phyloP scores from a whole-genome alignment of 2,888 invertebrate genomes.

The Lordiphosa andalusiaca region DNA sequence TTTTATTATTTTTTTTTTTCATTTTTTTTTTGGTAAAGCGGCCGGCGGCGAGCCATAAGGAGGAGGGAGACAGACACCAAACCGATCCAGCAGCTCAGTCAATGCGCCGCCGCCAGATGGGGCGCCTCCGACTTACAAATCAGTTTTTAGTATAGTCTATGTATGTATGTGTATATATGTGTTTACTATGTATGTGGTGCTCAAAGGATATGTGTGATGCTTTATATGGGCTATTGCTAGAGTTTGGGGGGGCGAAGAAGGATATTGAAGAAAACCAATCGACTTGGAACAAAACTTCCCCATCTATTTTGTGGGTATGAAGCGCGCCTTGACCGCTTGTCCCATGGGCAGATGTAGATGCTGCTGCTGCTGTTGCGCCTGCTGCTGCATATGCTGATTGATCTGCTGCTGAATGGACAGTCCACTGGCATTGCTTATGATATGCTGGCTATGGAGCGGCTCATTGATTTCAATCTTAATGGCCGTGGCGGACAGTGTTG shows the following conservation, averaged over 20 bases:
- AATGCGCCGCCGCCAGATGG: constrained; percentile 32
- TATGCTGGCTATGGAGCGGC: constrained; percentile 76
- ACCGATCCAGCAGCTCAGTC: constrained; percentile 64
- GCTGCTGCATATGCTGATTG: constrained; percentile 77
- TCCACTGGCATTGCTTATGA: constrained; percentile 77
- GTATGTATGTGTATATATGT: constrained; percentile 15
- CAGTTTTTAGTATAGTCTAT: constrained; percentile 10
- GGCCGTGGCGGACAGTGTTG: constrained; percentile 68
- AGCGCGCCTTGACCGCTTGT: constrained; percentile 78
- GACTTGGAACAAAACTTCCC: constrained; percentile 10
- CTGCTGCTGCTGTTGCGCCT: constrained; percentile 65
- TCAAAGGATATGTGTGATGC: constrained; percentile 20
- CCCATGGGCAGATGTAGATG: constrained; percentile 71
- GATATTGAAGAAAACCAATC: too few relatives aligned
- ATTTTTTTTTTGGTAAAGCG: constrained; percentile 25
- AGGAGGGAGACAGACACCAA: constrained; percentile 34
- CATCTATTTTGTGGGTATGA: constrained; percentile 77
- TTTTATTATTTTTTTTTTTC: too few relatives aligned
- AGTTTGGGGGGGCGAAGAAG: constrained; percentile 6
- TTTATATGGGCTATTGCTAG: constrained; percentile 29
- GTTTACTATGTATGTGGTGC: neutral
- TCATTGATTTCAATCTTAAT: constrained; percentile 79
- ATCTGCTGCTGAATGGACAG: constrained; percentile 77
- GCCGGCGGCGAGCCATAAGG: constrained; percentile 8
- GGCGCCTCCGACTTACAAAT: constrained; percentile 25